These are phyloP conservation scores for Brachionus asplanchnoidis DNA, from an alignment of 1,140 invertebrate genomes.

Conservation along the genomic window DNA sequence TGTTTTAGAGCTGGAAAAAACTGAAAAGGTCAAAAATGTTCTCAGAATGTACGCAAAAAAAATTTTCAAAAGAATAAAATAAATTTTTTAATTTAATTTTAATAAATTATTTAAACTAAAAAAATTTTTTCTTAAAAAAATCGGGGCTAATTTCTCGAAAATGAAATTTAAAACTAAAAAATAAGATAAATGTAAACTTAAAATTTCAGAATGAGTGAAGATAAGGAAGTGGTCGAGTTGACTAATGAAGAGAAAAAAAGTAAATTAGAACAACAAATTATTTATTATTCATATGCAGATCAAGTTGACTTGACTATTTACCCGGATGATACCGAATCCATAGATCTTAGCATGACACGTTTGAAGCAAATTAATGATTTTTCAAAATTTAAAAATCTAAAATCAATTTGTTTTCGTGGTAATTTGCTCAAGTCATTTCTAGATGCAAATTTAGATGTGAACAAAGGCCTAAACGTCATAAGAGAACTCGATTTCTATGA, in stretches of 20 bases:
- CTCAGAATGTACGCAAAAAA: constrained; percentile 54
- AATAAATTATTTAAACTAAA: not conserved
- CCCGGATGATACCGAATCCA: not conserved
- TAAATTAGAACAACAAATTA: constrained; percentile 32
- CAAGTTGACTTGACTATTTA: constrained; percentile 20
- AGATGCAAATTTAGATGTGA: not conserved
- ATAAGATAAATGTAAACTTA: not conserved
- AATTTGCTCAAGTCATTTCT: constrained; percentile 13
- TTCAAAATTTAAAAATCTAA: constrained; percentile 26
- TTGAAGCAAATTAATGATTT: constrained; percentile 26
- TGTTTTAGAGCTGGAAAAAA: not conserved
- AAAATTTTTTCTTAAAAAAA: not conserved
- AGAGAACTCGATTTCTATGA: constrained; percentile 90
- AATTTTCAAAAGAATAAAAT: constrained; percentile 57
- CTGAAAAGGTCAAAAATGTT: constrained; percentile 46
- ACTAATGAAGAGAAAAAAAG: constrained; percentile 24
- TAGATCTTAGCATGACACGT: constrained; percentile 29
- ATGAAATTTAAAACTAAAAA: not conserved
- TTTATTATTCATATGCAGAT: constrained; percentile 16
- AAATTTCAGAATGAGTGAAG: not conserved
- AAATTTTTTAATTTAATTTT: constrained; percentile 38
- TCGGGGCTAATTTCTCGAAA: not conserved
- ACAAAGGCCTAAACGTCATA: not conserved
- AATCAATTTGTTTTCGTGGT: constrained; percentile 30
- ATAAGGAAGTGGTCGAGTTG: not conserved